A percentile compares a stretch with the other conserved stretches of the same genome.
phyloP scores from a whole-genome alignment of 1,140 invertebrate genomes.

The Drosophila nebulosa region DNA sequence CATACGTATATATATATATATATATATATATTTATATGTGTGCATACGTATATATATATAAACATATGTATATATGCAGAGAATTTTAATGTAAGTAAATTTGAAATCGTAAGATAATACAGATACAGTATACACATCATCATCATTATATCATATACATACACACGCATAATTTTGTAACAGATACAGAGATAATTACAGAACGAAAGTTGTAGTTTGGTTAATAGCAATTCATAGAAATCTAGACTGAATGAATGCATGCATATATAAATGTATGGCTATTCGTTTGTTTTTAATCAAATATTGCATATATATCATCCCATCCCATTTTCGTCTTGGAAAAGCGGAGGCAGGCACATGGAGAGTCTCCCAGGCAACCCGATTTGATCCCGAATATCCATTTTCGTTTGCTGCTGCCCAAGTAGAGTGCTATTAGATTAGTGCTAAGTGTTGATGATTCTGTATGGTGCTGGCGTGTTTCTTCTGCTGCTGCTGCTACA shows the following conservation, averaged over 20 bases:
- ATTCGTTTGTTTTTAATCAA: background rate
- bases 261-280: background rate
- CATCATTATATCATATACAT: background rate
- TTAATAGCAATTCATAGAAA: background rate
- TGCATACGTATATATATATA: background rate
- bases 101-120: background rate
- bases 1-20: background rate
- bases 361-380: background rate
- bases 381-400: background rate
- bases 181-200: background rate
- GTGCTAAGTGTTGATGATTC: background rate
- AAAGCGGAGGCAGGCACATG: background rate
- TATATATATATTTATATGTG: background rate
- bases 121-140: background rate
- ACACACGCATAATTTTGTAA: background rate
- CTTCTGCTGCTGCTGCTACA: background rate
- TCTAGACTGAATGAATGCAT: background rate
- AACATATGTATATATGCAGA: background rate
- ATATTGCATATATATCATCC: background rate
- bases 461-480: background rate
- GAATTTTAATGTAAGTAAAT: background rate
- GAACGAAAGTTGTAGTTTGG: background rate
- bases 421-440: background rate
- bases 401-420: background rate
- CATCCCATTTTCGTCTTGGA: background rate